Base-by-base conservation (phyloP, 2,888 invertebrate species). In the Leucophenga montana region DNA sequence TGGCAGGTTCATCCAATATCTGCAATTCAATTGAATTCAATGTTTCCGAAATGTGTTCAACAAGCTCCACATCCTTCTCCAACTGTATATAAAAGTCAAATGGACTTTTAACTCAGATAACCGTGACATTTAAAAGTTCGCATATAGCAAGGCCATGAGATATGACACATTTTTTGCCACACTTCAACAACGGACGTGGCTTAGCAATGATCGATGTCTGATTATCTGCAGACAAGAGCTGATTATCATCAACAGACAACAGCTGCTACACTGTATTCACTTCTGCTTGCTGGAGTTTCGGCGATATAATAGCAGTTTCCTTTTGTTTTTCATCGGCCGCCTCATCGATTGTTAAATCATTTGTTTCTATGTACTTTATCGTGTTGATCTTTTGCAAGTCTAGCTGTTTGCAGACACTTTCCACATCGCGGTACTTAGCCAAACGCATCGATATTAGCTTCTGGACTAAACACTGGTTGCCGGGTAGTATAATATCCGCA, bases 41-140 rank as follows among this genome's bases (percentile, higher is more conserved):
- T 0, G 76, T 74, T 20, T 72, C 73, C 48, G 90, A 90, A 88
- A 93, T 90, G 27, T 90, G 86, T 69, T 92, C 91, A 27, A 93
- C 79, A 62, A 91, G 91, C 16, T 64, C 50, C 73, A 69, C 1
- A 70, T 74, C 31, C 65, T 76, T 64, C 89, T 90, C 87, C 66
- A 94, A 89, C 78, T 95, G 95, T 39, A 95, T 90, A 92, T 94
- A 95, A 85, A 95, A 95, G 78, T 94, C 93, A 0, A 91, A 91
- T 0, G 94, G 92, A 0, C 94, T 93, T 84, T 93, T 93, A 0
- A 93, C 90, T 80, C 94, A 93, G 74, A 94, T 93, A 0, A 95
- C 92, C 78, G 92, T 92, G 0, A 92, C 93, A 5, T 90, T 79
- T 13, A 77, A 74, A 1, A 94, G 86, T 1, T 91, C 90, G 78